phyloP scores from a whole-genome alignment of 2,113 vertebrate genomes.

The Cynoglossus semilaevis region DNA sequence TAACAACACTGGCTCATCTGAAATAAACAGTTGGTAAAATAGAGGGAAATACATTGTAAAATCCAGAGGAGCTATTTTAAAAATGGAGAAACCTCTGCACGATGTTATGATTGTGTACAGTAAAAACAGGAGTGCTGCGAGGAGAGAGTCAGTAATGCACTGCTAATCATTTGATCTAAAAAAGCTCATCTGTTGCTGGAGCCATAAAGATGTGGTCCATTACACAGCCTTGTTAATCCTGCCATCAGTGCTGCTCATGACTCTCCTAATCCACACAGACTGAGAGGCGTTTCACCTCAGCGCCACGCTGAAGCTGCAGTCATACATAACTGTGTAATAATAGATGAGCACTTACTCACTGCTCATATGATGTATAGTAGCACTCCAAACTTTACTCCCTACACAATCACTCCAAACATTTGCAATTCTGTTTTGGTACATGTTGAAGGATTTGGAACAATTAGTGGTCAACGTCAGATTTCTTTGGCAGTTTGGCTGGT shows the following conservation, averaged over 20 bases:
- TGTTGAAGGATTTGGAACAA: no score
- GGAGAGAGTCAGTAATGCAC: constrained; percentile 24
- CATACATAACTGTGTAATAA: background rate
- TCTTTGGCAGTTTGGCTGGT: no score
- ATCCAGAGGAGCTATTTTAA: constrained; percentile 6
- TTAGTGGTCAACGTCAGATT: no score
- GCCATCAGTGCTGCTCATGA: constrained; percentile 44
- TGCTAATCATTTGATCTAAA: constrained; percentile 42
- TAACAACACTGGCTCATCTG: no score
- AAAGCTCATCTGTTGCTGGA: constrained; percentile 38
- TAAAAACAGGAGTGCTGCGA: constrained; percentile 15
- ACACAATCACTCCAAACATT: no score
- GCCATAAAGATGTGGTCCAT: constrained; percentile 52
- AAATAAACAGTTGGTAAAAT: background rate
- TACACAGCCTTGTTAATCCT: constrained; percentile 56
- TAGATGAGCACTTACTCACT: background rate
- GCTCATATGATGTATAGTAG: constrained; percentile 3
- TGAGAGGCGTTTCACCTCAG: constrained; percentile 51
- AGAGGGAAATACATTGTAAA: background rate
- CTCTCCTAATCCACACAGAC: constrained; percentile 52
- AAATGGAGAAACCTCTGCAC: constrained; percentile 10
- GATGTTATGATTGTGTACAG: constrained; percentile 8
- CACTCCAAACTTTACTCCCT: no score
- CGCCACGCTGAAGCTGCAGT: constrained; percentile 8
- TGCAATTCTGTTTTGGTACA: no score